Conservation (phyloP, 2,888 invertebrate genomes). For the Lasioglossum lativentre region DNA sequence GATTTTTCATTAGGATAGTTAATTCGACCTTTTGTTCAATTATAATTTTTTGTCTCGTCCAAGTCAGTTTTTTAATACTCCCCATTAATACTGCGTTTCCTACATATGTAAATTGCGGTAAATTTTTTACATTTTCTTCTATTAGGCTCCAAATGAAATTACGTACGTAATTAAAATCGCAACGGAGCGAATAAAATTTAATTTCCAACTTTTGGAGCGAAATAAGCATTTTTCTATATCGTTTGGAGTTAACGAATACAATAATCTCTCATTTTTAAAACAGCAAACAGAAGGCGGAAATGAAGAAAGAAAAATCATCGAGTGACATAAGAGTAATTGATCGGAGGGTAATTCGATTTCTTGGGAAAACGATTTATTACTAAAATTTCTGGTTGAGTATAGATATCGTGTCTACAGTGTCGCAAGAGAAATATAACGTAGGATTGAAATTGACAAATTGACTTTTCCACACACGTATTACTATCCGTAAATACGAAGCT, state of each 20-base stretch:
- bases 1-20: no score
- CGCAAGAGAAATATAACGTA: constrained; percentile 17
- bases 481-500: background rate
- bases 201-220: background rate
- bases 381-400: constrained; percentile 25
- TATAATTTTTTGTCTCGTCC: no score
- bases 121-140: background rate
- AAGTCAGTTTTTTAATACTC: no score
- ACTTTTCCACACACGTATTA: constrained; percentile 1
- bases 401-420: constrained; percentile 23
- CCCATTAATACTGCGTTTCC: no score
- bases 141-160: background rate
- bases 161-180: background rate
- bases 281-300: background rate
- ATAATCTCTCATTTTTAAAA: background rate
- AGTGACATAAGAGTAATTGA: constrained; percentile 15
- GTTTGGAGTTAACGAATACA: background rate
- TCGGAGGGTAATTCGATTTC: constrained; percentile 8
- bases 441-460: constrained; percentile 39
- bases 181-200: background rate
- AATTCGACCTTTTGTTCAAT: no score
- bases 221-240: background rate
- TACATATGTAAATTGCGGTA: background rate
- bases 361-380: constrained; percentile 33
- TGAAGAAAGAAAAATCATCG: background rate